phyloP scores from a whole-genome alignment of 2,888 invertebrate genomes.

The Uloborus plumipes region DNA sequence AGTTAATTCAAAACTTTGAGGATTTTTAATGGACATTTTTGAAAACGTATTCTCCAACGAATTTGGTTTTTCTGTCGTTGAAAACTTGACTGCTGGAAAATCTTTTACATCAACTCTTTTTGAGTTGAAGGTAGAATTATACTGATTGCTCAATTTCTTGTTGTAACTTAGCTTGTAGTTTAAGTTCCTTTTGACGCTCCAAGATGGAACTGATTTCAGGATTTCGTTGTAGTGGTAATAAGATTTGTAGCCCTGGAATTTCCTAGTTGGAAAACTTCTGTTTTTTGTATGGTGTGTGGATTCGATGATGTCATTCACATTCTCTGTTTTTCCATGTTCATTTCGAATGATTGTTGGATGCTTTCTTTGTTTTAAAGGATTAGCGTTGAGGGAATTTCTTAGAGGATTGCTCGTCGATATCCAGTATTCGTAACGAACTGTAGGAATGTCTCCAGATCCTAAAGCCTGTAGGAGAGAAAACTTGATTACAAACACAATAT shows the following conservation, averaged over 20 bases:
- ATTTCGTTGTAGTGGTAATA: constrained; percentile 57
- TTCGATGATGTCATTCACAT: constrained; percentile 8
- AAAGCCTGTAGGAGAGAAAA: constrained; percentile 27
- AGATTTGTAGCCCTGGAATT: constrained; percentile 44
- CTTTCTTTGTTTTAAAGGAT: constrained; percentile 14
- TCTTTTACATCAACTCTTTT: too few relatives aligned
- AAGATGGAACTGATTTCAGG: constrained; percentile 45
- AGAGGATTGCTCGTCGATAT: constrained; percentile 14
- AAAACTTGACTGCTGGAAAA: too few relatives aligned
- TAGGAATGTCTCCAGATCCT: constrained; percentile 48
- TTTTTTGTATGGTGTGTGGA: not conserved
- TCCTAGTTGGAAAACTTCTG: not conserved
- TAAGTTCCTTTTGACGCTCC: constrained; percentile 33
- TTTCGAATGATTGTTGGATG: not conserved
- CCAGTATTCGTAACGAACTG: constrained; percentile 54
- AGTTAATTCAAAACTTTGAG: too few relatives aligned
- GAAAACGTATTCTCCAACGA: too few relatives aligned
- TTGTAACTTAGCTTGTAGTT: constrained; percentile 11
- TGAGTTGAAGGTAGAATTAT: too few relatives aligned
- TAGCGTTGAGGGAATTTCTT: too few relatives aligned
- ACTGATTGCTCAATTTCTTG: not conserved
- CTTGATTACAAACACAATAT: too few relatives aligned
- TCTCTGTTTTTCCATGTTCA: not conserved
- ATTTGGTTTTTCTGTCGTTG: too few relatives aligned
- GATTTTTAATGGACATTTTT: too few relatives aligned